A percentile compares a stretch with the other conserved stretches of the same genome.
Conservation (phyloP, 2,797 vertebrate genomes). For the Mycteria americana region DNA sequence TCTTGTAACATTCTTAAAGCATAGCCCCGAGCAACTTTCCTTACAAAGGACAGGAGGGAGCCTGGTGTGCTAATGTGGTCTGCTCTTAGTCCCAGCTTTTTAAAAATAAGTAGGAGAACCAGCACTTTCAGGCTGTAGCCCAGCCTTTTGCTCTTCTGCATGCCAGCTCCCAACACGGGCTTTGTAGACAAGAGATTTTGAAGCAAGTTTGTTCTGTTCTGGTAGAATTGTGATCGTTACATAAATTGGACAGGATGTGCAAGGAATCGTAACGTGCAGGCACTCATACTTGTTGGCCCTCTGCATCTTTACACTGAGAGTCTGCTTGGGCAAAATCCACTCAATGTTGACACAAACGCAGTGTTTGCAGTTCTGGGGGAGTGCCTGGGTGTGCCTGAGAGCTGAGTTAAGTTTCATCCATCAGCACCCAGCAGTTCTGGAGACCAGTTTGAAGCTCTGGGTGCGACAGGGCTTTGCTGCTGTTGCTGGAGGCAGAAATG, state of each 20-base stretch:
- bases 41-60: not conserved
- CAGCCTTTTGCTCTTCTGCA: not conserved
- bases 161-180: not conserved
- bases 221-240: rapidly evolving
- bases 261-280: rapidly evolving
- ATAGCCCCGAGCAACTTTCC: not conserved
- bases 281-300: not conserved
- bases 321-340: not conserved
- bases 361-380: not conserved
- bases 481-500: not conserved
- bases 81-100: not conserved
- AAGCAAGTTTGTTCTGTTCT: not conserved
- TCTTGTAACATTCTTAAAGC: not conserved
- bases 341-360: not conserved
- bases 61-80: not conserved
- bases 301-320: not conserved
- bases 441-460: not conserved
- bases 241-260: not conserved
- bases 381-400: not conserved
- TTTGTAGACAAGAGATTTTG: not conserved
- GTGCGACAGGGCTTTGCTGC: not conserved
- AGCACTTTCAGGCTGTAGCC: not conserved
- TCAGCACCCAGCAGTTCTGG: not conserved
- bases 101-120: not conserved
- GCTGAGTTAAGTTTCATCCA: not conserved